Percentiles rank a stretch among this genome's conserved stretches.
Conservation (phyloP, 1,140 invertebrate species). For the Ceratosolen solmsi region DNA sequence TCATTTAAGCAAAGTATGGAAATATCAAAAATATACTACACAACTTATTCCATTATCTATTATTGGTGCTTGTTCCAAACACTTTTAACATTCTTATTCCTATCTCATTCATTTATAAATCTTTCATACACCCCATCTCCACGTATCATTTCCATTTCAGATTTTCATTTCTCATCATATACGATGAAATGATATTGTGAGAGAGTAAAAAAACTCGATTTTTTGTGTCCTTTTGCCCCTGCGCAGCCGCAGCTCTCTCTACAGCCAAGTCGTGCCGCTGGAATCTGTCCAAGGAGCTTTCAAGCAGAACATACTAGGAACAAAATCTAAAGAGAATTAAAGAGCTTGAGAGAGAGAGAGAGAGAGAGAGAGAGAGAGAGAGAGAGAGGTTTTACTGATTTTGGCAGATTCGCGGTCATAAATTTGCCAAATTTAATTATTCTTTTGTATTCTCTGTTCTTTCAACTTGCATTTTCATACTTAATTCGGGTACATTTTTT, state of each 20-base stretch:
- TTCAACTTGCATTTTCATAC: too few species aligned
- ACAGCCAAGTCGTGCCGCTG: constrained; percentile 21
- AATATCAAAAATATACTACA: too few species aligned
- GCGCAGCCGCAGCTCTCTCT: constrained; percentile 9
- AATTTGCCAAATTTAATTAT: neutral
- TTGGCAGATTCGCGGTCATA: neutral
- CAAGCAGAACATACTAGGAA: neutral
- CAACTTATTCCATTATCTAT: too few species aligned
- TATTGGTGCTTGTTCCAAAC: neutral
- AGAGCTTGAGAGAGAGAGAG: neutral
- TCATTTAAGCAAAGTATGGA: too few species aligned
- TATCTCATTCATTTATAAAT: neutral
- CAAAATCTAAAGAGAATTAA: neutral
- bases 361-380: neutral
- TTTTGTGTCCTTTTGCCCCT: constrained; percentile 23
- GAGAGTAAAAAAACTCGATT: neutral
- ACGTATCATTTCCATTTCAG: neutral
- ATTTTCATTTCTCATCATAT: neutral
- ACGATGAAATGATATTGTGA: neutral
- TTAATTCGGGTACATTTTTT: too few species aligned
- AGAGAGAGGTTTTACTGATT: neutral
- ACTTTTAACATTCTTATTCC: neutral
- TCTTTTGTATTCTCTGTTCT: neutral
- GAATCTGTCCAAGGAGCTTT: constrained; percentile 18
- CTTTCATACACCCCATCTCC: neutral